Base-by-base conservation (phyloP, 2,113 vertebrate genomes). In the Otus sunia region DNA sequence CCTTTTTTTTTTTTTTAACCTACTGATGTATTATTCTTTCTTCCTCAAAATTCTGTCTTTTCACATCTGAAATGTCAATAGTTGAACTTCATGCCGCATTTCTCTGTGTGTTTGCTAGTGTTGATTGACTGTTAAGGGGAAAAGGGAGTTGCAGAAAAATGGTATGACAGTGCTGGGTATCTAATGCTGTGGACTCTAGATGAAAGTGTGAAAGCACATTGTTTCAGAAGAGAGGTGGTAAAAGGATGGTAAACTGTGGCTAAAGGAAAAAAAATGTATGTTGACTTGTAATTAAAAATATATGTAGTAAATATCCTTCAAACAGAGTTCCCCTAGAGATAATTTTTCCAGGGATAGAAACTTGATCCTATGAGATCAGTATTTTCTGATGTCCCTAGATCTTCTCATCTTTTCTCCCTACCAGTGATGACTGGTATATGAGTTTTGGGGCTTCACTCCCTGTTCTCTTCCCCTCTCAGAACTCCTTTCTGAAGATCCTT, bases 101-200 rank as follows among this genome's bases (percentile, higher is more conserved):
- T 93, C 41, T 68, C 5, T 32, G 32, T 63, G 56, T 72, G 67
- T 63, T 86, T 92, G 63, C 25, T 79, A 19, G 11, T 36, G 59
- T 50, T 90, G 92, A 90, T 59, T 96, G 81, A 88, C 71, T 93
- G 81, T 30, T 86, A 26, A 86, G 92, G 77, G 56, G 75, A 43
- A 81, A 82, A 82, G 74, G 77, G 81, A 88, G 15, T 30, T 95
- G 68, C 56, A 94, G 84, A 82, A 53, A 22, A 83, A 27, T 15
- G n/a, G 25, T 21, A 22, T 12, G 26, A 62, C 49, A 92, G 74
- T 17, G 21, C 56, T 81, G 86, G 29, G 16, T 83, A 71, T 68
- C 69, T 87, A 19, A 56, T n/a, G 36, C 50, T 41, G 55, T 86
- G 74, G 59, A 83, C 88, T 92, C 66, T 69, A 72, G 77, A 69